Conservation (phyloP, 1,140 invertebrate species). For the Mya arenaria region DNA sequence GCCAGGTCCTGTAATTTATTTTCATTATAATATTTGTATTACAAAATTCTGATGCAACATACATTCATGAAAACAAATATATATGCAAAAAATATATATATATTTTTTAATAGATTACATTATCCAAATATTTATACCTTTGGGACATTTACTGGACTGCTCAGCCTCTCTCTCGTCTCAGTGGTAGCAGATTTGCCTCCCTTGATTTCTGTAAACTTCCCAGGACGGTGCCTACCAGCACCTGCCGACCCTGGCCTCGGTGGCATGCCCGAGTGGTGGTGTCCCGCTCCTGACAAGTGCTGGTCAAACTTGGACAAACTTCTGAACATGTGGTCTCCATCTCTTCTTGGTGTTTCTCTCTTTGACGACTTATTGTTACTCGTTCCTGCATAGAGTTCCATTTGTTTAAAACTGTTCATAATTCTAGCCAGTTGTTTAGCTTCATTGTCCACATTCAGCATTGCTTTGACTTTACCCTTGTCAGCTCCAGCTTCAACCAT, state of each 20-base stretch:
- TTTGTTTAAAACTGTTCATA: slow-evolving; percentile 73
- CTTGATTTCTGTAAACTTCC: slow-evolving; percentile 66
- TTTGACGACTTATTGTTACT: slow-evolving; percentile 31
- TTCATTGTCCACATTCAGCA: slow-evolving; percentile 67
- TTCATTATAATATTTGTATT: no score
- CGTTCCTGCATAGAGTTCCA: slow-evolving; percentile 72
- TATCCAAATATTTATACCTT: slow-evolving; percentile 27
- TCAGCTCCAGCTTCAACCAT: slow-evolving; percentile 67
- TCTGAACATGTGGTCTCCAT: slow-evolving; percentile 14
- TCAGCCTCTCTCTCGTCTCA: background rate
- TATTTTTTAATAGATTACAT: no score
- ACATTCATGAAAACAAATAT: no score
- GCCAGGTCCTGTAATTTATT: slow-evolving; percentile 45
- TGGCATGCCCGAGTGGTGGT: slow-evolving; percentile 34
- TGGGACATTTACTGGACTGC: slow-evolving; percentile 45
- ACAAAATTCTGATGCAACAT: no score
- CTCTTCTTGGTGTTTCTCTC: slow-evolving; percentile 42
- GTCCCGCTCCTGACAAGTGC: slow-evolving; percentile 34
- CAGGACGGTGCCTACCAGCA: slow-evolving; percentile 48
- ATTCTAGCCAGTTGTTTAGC: slow-evolving; percentile 71
- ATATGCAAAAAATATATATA: no score
- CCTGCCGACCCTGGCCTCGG: slow-evolving; percentile 52
- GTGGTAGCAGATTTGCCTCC: slow-evolving; percentile 37
- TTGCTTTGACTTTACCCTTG: slow-evolving; percentile 52
- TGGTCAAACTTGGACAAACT: slow-evolving; percentile 42